Evolutionary conservation across 2,888 invertebrate species (phyloP).

Genomic region (Apodemia zela): DNA sequence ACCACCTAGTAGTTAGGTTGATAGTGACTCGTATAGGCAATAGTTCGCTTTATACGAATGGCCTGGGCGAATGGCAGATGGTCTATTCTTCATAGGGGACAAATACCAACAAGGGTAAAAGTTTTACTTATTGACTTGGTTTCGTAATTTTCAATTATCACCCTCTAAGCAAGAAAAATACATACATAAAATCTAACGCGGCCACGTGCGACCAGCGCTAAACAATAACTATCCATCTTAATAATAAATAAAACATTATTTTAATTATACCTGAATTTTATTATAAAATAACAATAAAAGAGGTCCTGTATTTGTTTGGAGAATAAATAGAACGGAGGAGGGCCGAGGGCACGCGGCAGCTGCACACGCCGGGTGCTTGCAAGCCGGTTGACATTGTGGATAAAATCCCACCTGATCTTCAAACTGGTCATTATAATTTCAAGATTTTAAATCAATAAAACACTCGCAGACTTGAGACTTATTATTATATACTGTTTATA

Average conservation of each 20-base stretch:
- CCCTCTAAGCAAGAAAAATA: not conserved
- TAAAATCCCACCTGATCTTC: conserved; percentile 73
- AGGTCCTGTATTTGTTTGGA: conserved; percentile 60
- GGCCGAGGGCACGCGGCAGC: conserved; percentile 56
- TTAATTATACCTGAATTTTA: conserved; percentile 18
- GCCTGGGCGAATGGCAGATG: no score
- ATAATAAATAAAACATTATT: conserved; percentile 10
- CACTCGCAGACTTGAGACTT: conserved; percentile 6
- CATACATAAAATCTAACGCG: not conserved
- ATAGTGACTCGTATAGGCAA: no score
- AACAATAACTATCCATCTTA: not conserved
- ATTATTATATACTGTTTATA: not conserved
- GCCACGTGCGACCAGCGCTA: not conserved
- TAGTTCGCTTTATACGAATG: no score
- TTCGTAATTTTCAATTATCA: not conserved
- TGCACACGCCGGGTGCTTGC: conserved; percentile 65
- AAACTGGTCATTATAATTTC: conserved; percentile 64
- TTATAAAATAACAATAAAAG: conserved; percentile 45
- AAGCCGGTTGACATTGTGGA: conserved; percentile 68
- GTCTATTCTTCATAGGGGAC: no score
- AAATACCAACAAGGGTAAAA: no score
- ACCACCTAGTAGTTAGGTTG: no score
- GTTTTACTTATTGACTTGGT: no score
- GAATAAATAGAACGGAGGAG: conserved; percentile 52
- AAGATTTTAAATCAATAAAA: conserved; percentile 29